These are phyloP conservation scores for Phyllopteryx taeniolatus DNA, from an alignment of 2,113 vertebrate genomes.

Conservation along the genomic window DNA sequence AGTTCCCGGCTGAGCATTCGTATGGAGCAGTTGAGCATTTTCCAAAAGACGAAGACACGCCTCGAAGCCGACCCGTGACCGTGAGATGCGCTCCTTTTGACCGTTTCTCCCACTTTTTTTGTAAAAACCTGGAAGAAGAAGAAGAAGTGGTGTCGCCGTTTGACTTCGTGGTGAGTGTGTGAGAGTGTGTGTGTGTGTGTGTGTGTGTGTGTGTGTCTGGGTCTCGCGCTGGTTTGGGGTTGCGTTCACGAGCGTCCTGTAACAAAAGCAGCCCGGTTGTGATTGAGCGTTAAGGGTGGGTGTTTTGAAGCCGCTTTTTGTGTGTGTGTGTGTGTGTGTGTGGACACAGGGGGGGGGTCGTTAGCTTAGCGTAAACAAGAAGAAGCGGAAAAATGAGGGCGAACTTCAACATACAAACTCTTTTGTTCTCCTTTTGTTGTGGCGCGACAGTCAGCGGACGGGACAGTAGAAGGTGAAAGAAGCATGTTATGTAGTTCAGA, in stretches of 20 bases:
- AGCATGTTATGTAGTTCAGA: constrained; percentile 43
- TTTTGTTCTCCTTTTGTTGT: constrained; percentile 64
- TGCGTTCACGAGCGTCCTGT: constrained; percentile 29
- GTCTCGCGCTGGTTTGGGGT: constrained; percentile 28
- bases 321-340: background rate
- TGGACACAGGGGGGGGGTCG: background rate
- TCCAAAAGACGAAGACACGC: constrained; percentile 59
- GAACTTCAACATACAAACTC: constrained; percentile 56
- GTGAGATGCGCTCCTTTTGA: constrained; percentile 41
- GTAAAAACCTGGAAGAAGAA: constrained; percentile 34
- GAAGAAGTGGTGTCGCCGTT: constrained; percentile 56
- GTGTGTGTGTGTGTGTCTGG: background rate
- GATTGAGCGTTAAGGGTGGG: constrained; percentile 7
- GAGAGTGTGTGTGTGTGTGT: background rate
- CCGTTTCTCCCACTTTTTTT: constrained; percentile 42
- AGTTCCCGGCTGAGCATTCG: constrained; percentile 47
- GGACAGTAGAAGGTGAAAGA: constrained; percentile 45
- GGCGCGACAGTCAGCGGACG: constrained; percentile 27
- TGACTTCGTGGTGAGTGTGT: constrained; percentile 68
- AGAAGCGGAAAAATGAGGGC: background rate
- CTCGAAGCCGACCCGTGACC: constrained; percentile 55
- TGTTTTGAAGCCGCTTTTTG: background rate
- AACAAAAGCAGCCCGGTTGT: constrained; percentile 62
- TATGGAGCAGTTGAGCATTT: constrained; percentile 50
- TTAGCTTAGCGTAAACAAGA: background rate